Evolutionary conservation across 2,113 vertebrate genomes (phyloP), one percentile per base, ranked within the genome.

Genomic region (Steatornis caripensis): DNA sequence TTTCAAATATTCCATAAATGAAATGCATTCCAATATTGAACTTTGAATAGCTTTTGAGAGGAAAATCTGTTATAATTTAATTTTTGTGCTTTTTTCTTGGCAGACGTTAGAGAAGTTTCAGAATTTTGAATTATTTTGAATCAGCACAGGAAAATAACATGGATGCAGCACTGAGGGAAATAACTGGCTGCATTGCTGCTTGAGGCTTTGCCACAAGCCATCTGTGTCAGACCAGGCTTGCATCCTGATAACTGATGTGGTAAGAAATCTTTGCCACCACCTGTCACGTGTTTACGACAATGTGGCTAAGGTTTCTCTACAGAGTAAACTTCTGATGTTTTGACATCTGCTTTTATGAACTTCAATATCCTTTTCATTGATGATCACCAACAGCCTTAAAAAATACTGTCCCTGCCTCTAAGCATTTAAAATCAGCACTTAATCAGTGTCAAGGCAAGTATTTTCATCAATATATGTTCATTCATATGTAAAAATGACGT

Each of bases 211-310:
- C 65, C 27, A 51, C 12, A 78, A 76, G 13, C 22, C 14, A 10
- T 29, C 26, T 43, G 23, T 6, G 1, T 41, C 58, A 46, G 57
- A 65, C 45, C 9, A 62, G 17, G 17, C 29, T 76, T 55, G 11
- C 19, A 51, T 30, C 10, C 37, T 3, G 1, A 10, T 39, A 68
- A 68, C 10, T 32, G 43, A 68, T n/a, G 39, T 5, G 2, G 17
- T 48, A 61, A 77, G 68, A 76, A 72, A 43, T 36, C 30, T 84
- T 87, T 78, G 21, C 62, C n/a, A 84, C 32, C 14, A 16, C 5
- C 71, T 45, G 29, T 70, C 46, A 45, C 0, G 4, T 0, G 0
- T 27, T 37, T 64, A 13, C 4, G 6, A 18, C 60, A 87, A 21
- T 7, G 36, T n/a, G 20, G 39, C 20, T 75, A 32, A 82, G 74